Evolutionary conservation across 2,888 invertebrate genomes (phyloP), one percentile per base, ranked within the genome.

Genomic region (Eurois occulta): DNA sequence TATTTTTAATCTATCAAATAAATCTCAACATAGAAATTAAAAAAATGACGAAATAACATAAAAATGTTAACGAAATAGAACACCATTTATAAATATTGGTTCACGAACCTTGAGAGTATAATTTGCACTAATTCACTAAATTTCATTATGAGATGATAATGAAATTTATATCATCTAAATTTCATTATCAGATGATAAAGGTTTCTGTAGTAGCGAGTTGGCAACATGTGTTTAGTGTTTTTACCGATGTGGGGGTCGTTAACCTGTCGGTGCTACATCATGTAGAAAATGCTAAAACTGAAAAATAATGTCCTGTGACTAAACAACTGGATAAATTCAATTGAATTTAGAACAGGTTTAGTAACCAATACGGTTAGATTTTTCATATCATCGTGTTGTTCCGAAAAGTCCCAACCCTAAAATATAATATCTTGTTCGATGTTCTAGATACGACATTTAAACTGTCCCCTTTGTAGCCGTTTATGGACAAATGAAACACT

Each of bases 401-500:
- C 38, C 32, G 21, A 32, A 78, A 2, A 8, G n/a, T 38, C 43
- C 38, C 35, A 52, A 74, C 75, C 72, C 66, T 48, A 52, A 70
- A 66, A 68, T 70, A 64, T 75, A 71, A 77, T 72, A 87, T 75
- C 70, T 72, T 60, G 41, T 41, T 75, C 62, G 74, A 70, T 62
- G 75, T n/a, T n/a, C 71, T 41, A 85, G 74, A 82, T 77, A 82
- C 55, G 68, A 77, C 60, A 72, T 82, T 65, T 65, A 65, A 80
- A 84, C 72, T 77, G 71, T 16, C 66, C 77, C 66, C 72, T 80
- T 77, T 77, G 81, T 81, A 78, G 68, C 67, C 72, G 76, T 84
- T 87, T 84, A 83, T 67, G 41, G 41, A 79, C 75, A 77, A 86
- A 86, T 86, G 81, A 85, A 86, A 87, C 81, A 80, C 69, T 81